Evolutionary conservation across 2,888 invertebrate species (phyloP), one percentile per base, ranked within the genome.

Genomic region (Loripinus fragilis): DNA sequence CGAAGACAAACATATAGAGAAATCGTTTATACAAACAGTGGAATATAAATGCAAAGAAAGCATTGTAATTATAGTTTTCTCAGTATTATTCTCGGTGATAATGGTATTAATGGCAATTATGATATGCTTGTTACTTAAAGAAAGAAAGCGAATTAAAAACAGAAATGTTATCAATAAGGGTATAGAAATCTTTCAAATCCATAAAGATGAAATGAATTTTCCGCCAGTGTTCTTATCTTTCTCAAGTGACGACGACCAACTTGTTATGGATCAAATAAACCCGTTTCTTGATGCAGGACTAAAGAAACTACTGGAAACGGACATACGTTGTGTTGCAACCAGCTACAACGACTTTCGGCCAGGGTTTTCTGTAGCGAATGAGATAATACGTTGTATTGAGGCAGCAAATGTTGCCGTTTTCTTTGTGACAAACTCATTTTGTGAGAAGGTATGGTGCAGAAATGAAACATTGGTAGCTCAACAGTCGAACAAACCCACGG

Each of bases 361-460:
- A 52, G 52, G 52, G 25, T 52, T 52, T 52, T 25, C 25, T 25
- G 2, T 52, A 5, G 52, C 52, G 12, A 25, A 52, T 3, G 52
- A 52, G 15, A 52, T 52, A 52, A 52, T 52, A 23, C 52, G 52
- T 28, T 52, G 52, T 52, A 12, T 52, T 28, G 52, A 52, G 25
- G 25, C 25, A 25, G 3, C 52, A 2, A 5, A 23, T 12, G 52
- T 52, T 25, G 52, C 25, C 25, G 28, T 25, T 12, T 52, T 52
- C n/a, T 52, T 25, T n/a, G 25, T 52, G 10, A 52, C 52, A 52
- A 52, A 52, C 3, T 8, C 52, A 7, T 52, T 52, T 52, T 52
- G 52, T 52, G n/a, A 52, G n/a, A 25, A 52, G 28, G 12, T 25
- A n/a, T 52, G 52, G 52, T 52, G 52, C n/a, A 52, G 52, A 48